Evolutionary conservation across 2,888 invertebrate species (phyloP).

Genomic region (Aelia acuminata): DNA sequence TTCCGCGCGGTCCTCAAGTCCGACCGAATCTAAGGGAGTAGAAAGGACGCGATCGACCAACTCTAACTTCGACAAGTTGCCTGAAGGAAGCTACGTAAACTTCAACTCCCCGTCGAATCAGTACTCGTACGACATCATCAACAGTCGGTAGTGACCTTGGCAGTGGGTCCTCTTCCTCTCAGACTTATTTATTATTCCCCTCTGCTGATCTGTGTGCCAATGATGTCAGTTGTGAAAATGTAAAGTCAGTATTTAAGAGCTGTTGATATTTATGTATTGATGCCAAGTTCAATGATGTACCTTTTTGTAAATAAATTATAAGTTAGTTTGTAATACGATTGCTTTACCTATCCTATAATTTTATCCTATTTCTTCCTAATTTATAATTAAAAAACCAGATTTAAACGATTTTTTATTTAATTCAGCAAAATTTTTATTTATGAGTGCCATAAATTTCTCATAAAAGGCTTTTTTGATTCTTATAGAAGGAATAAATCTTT

Average conservation of each 20-base stretch:
- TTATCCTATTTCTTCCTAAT: too few relatives aligned
- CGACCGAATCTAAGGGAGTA: background rate
- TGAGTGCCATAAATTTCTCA: too few relatives aligned
- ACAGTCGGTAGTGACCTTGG: slow-evolving; percentile 9
- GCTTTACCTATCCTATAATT: background rate
- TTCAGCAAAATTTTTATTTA: too few relatives aligned
- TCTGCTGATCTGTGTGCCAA: slow-evolving; percentile 51
- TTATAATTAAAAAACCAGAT: too few relatives aligned
- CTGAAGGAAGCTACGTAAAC: slow-evolving; percentile 66
- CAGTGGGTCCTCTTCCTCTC: slow-evolving; percentile 7
- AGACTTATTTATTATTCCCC: slow-evolving; percentile 53
- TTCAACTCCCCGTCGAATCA: slow-evolving; percentile 67
- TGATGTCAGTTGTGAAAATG: slow-evolving; percentile 17
- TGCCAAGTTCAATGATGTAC: slow-evolving; percentile 48
- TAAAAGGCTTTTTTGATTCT: too few relatives aligned
- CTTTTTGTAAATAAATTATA: slow-evolving; percentile 58
- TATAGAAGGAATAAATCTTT: too few relatives aligned
- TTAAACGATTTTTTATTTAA: too few relatives aligned
- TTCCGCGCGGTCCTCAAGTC: background rate
- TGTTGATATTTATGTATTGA: slow-evolving; percentile 55
- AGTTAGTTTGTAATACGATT: slow-evolving; percentile 35
- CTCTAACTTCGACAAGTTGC: background rate
- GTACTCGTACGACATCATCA: slow-evolving; percentile 66
- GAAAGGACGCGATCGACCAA: background rate
- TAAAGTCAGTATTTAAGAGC: background rate